Percentiles rank a stretch among this genome's conserved stretches.
Evolutionary conservation across 2,797 vertebrate genomes (phyloP).

Genomic region (Orestias chungarensis): DNA sequence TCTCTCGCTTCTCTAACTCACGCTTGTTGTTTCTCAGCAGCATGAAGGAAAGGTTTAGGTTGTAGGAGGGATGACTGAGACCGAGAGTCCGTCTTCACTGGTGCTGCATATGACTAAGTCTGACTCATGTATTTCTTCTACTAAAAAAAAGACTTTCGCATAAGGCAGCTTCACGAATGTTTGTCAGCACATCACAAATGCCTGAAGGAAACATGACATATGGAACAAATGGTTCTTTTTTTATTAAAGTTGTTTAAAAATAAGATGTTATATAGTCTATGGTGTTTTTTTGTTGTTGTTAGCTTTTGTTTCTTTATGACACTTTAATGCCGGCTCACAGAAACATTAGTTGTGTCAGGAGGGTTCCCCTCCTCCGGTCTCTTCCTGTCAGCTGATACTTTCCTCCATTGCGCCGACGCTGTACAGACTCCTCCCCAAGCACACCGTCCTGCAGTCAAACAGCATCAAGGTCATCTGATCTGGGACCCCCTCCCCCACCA

Average conservation of each 20-base stretch:
- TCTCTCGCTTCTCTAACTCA: conserved; percentile 55
- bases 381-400: conserved; percentile 63
- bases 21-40: conserved; percentile 60
- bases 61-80: conserved; percentile 78
- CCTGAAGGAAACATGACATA: conserved; percentile 2
- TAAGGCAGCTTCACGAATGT: conserved; percentile 26
- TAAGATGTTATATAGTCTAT: neutral
- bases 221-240: conserved; percentile 4
- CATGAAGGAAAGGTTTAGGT: conserved; percentile 48
- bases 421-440: conserved; percentile 27
- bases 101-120: conserved; percentile 70
- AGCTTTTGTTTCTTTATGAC: neutral
- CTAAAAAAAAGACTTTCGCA: conserved; percentile 48
- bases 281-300: too few species aligned
- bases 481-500: conserved; percentile 35
- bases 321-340: conserved; percentile 25
- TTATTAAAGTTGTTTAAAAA: conserved; percentile 4
- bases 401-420: conserved; percentile 17
- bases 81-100: conserved; percentile 63
- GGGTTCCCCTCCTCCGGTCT: conserved; percentile 38
- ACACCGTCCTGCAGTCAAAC: conserved; percentile 59
- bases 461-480: conserved; percentile 77
- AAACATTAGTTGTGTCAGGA: conserved; percentile 46
- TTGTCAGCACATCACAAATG: conserved; percentile 21
- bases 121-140: conserved; percentile 74